Conservation (phyloP, 2,113 vertebrate species). For the Meriones unguiculatus region DNA sequence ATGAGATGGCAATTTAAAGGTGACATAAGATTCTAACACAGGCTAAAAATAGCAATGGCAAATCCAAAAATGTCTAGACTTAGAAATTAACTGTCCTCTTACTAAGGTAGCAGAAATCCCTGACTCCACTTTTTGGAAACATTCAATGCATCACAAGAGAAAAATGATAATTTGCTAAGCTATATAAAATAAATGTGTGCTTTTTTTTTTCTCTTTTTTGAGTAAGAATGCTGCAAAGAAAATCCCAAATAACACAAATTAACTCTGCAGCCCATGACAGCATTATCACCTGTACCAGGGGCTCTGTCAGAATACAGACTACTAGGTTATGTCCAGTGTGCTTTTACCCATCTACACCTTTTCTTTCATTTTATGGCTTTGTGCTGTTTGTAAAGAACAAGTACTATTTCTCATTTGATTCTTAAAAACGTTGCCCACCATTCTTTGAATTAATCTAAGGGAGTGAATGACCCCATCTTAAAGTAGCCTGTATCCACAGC, state of each 20-base stretch:
- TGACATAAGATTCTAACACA: background rate
- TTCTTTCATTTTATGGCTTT: background rate
- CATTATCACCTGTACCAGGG: background rate
- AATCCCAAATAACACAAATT: background rate
- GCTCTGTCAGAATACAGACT: background rate
- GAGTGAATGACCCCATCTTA: background rate
- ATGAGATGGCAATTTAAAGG: background rate
- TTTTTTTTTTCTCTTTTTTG: background rate
- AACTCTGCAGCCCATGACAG: background rate
- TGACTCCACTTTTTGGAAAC: background rate
- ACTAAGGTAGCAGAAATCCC: background rate
- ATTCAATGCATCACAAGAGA: background rate
- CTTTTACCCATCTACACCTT: background rate
- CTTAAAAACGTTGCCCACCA: background rate
- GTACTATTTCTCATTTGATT: background rate
- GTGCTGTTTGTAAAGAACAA: background rate
- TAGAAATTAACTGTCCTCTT: background rate
- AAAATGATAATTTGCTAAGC: conserved; percentile 2
- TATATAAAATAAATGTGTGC: background rate
- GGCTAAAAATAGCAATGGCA: background rate
- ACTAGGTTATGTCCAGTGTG: background rate
- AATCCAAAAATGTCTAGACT: background rate
- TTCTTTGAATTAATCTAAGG: background rate
- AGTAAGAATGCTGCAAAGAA: background rate
- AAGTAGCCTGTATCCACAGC: background rate